Base-by-base conservation (phyloP, 2,113 vertebrate species). In the Heliornis fulica region DNA sequence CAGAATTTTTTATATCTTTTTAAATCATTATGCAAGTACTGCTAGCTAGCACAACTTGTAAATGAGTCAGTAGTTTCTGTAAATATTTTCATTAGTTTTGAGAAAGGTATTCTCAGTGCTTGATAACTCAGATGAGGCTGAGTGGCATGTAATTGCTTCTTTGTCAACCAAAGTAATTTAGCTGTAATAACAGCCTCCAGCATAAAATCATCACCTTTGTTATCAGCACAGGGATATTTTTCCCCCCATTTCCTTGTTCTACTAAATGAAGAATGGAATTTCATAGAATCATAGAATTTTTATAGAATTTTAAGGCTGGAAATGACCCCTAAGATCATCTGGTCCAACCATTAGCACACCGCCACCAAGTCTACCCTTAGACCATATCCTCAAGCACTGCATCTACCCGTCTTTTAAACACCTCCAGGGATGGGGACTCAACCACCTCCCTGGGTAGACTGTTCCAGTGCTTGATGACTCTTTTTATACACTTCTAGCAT, bases 141-240 rank as follows among this genome's bases (percentile, higher is more conserved):
- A 92, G 54, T 87, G 69, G 72, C 57, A 65, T 50, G 68, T 91
- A 93, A 90, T 90, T 86, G 69, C 54, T 90, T 90, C 84, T 89
- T 90, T 93, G 72, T 84, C 86, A 87, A 1, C 75, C 60, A 59
- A 89, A 78, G 56, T 75, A 85, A 87, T 93, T 92, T 89, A 84
- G 64, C 43, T 86, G 50, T 78, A 85, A 75, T 87, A 87, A 92
- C 60, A 90, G 28, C 76, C 32, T 85, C 46, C 29, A 90, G 36
- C 71, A 70, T 51, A 43, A 90, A 89, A 83, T 78, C 38, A 71
- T 10, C 36, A 64, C 28, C 15, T 72, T 56, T 80, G 15, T 50
- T 78, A 38, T 65, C 34, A 89, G 32, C 75, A 10, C 8, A 56
- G 21, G 10, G 15, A 29, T 7, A 38, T 69, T 32, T 69, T 32